These are phyloP conservation scores for Pristionchus maxplancki DNA, from an alignment of 2,888 invertebrate genomes.

Conservation along the genomic window DNA sequence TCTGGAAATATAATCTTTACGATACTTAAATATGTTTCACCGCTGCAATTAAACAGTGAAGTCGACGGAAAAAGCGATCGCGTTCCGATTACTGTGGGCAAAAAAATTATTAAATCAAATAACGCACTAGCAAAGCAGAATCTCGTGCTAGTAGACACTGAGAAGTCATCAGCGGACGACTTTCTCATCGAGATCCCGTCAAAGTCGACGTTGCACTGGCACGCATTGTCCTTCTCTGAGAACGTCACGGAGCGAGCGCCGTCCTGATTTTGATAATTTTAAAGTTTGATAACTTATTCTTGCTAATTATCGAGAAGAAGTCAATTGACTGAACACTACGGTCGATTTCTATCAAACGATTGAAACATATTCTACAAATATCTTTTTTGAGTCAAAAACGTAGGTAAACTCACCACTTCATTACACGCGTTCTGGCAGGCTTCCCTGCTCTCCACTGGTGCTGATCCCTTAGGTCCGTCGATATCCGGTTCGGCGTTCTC, in stretches of 20 bases:
- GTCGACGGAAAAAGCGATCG: neutral
- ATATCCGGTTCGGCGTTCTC: slow-evolving; percentile 61
- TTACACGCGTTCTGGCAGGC: slow-evolving; percentile 63
- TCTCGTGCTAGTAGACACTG: slow-evolving; percentile 61
- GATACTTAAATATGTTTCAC: neutral
- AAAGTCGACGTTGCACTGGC: slow-evolving; percentile 59
- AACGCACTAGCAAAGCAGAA: slow-evolving; percentile 65
- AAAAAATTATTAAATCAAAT: neutral
- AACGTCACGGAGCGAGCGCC: slow-evolving; percentile 60
- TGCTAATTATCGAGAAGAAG: too few species aligned
- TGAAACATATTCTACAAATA: neutral
- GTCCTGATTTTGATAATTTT: neutral
- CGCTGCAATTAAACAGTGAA: neutral
- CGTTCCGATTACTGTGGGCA: neutral
- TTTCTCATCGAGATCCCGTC: slow-evolving; percentile 61
- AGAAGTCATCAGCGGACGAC: slow-evolving; percentile 60
- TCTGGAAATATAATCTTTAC: slow-evolving; percentile 56
- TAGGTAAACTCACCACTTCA: slow-evolving; percentile 56
- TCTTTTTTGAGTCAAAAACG: too few species aligned
- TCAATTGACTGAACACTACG: too few species aligned
- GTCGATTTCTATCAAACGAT: too few species aligned
- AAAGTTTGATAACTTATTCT: too few species aligned
- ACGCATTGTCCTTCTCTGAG: slow-evolving; percentile 62
- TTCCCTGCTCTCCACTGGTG: slow-evolving; percentile 55
- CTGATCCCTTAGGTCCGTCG: slow-evolving; percentile 52